Evolutionary conservation across 2,113 vertebrate species (phyloP), one percentile per base, ranked within the genome.

Genomic region (Xyrauchen texanus): DNA sequence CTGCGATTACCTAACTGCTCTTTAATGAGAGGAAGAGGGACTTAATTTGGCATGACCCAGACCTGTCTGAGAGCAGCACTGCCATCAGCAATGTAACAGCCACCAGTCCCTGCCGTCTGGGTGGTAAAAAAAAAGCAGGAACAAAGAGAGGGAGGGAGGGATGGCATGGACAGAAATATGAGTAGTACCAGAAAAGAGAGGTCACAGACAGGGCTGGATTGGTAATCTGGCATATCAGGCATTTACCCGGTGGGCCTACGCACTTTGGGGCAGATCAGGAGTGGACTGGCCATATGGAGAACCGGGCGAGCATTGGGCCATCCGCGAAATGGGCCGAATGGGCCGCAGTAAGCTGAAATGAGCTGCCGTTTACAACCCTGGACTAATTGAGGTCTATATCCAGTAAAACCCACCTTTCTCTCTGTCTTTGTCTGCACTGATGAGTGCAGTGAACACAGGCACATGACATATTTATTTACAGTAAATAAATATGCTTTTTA

Each of bases 1-100:
- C 84, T 67, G 62, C 61, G 87, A 90, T 90, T 89, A 90, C 77
- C 83, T 62, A 85, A 81, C 78, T 82, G 83, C 84, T 86, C 88
- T 88, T 90, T 89, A 92, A 88, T 87, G 84, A 88, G 86, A 86
- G 85, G 88, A 89, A 87, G 88, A 86, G 76, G 77, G 72, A 86
- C 84, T 90, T 88, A 88, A 79, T 75, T 65, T 73, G 73, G 82
- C 72, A 62, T 88, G 87, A 89, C 89, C 87, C 82, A 70, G 86
- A 87, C 81, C 47, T 77, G 81, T 76, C 81, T 82, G 82, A 68
- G 84, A 15, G 68, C 11, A 57, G 47, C 8, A 12, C 9, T 13
- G 61, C 62, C 61, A 7, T 13, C 58, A 34, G 21, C 21, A n/a
- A n/a, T n/a, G n/a, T n/a, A n/a, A n/a, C n/a, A 34, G 21, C 21